Base-by-base conservation (phyloP, 2,888 invertebrate species). In the Hecatera dysodea region DNA sequence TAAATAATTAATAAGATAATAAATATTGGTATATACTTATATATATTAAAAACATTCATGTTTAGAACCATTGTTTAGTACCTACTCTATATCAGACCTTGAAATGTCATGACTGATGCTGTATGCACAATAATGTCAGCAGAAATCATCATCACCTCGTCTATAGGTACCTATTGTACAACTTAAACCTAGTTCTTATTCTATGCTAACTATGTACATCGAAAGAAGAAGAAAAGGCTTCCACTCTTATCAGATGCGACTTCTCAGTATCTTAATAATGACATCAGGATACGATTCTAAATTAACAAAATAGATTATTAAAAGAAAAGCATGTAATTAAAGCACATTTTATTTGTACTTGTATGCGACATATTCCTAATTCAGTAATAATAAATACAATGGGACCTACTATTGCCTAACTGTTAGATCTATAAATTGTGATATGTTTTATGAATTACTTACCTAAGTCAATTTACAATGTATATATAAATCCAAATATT, bases 351-450 rank as follows among this genome's bases (percentile, higher is more conserved):
- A 67, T 82, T 79, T 82, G 68, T 78, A 78, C 81, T 79, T 82
- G 68, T 78, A 78, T 72, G 74, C 74, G 64, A 72, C 66, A 69
- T 70, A 74, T 57, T 81, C 84, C 80, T 83, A 83, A 72, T 85
- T 90, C 86, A 88, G 83, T 88, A 85, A 85, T 88, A 87, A 85
- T 86, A 90, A 84, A 86, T 87, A 91, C 90, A 89, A 91, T 90
- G 92, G 92, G 92, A 93, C 92, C 92, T 90, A 92, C 91, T 89
- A 89, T 87, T 92, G 92, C 92, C 92, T 92, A 89, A 89, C 90
- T 90, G 90, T 88, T 90, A 92, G 90, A 89, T 86, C 88, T 90
- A 88, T 80, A 80, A 89, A 89, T 89, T 88, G 87, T 89, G 88
- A 89, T 89, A 90, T 87, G 89, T 88, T 90, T 90, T 88, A 89